These are phyloP conservation scores for Melanotaenia trifasciata DNA, from an alignment of 2,797 vertebrate genomes.

Conservation along the genomic window DNA sequence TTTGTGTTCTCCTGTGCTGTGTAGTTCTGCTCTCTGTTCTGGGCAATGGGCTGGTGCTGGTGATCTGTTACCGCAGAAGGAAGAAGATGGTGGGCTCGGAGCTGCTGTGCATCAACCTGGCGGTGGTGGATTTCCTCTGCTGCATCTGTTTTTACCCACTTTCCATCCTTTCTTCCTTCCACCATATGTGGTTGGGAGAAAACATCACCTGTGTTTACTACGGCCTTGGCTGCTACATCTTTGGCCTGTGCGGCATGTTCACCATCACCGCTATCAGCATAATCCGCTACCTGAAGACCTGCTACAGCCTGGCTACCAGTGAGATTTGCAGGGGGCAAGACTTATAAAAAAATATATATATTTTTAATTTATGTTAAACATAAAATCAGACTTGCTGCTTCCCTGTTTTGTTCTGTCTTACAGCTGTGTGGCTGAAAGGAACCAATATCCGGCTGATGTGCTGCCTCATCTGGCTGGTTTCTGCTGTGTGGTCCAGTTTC, in stretches of 20 bases:
- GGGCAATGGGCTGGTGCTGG: constrained; percentile 79
- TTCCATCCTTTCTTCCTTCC: constrained; percentile 78
- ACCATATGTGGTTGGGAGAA: constrained; percentile 73
- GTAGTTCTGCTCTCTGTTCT: constrained; percentile 74
- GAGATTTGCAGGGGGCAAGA: constrained; percentile 6
- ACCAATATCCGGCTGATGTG: constrained; percentile 60
- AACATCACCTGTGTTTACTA: constrained; percentile 74
- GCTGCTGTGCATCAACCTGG: constrained; percentile 81
- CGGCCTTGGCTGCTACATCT: constrained; percentile 77
- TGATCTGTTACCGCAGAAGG: constrained; percentile 72
- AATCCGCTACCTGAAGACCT: constrained; percentile 77
- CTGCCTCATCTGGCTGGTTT: constrained; percentile 68
- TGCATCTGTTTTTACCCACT: constrained; percentile 81
- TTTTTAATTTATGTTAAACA: neutral
- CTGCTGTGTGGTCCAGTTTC: constrained; percentile 73
- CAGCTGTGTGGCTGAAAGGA: constrained; percentile 69
- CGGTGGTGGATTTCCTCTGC: constrained; percentile 76
- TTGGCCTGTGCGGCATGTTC: constrained; percentile 80
- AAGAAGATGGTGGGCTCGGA: constrained; percentile 73
- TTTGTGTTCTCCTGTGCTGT: neutral
- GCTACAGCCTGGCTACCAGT: constrained; percentile 67
- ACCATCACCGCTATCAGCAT: constrained; percentile 78
- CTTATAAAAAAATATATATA: no score
- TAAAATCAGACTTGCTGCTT: neutral
- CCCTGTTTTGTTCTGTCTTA: neutral